Percentiles rank a stretch among this genome's conserved stretches.
phyloP scores from a whole-genome alignment of 2,888 invertebrate species.

The Xanthia togata region DNA sequence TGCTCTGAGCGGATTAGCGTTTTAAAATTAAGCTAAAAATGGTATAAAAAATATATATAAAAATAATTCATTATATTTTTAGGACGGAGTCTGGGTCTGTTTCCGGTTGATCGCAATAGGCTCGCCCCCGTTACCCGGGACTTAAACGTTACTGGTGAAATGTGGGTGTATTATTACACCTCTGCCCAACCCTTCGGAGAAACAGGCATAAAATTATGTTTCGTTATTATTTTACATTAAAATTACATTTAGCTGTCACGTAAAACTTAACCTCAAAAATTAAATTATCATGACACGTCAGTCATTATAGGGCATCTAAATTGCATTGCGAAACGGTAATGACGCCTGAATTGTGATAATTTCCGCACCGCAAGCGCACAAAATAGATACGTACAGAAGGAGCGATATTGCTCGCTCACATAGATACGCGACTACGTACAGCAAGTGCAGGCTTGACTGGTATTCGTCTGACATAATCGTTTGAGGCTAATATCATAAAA shows the following conservation, averaged over 20 bases:
- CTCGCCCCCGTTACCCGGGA: background rate
- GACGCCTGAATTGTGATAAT: constrained; percentile 46
- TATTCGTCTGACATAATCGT: background rate
- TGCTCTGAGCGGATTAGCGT: background rate
- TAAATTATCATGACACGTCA: constrained; percentile 16
- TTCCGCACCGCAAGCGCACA: constrained; percentile 27
- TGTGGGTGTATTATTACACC: too few relatives aligned
- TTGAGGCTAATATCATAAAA: too few relatives aligned
- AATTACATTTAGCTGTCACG: background rate
- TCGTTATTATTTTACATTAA: background rate
- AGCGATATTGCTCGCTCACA: background rate
- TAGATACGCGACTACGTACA: background rate
- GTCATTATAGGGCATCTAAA: constrained; percentile 43
- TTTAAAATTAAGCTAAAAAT: background rate
- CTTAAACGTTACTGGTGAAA: background rate
- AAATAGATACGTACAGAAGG: constrained; percentile 2
- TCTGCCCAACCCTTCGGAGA: background rate
- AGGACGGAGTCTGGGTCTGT: background rate
- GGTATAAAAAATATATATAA: too few relatives aligned
- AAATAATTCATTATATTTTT: too few relatives aligned
- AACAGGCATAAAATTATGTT: background rate
- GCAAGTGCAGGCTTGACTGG: background rate
- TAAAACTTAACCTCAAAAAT: constrained; percentile 19
- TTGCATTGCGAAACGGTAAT: constrained; percentile 48
- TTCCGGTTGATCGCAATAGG: background rate